phyloP scores from a whole-genome alignment of 2,888 invertebrate species.

The Oscheius sp. region DNA sequence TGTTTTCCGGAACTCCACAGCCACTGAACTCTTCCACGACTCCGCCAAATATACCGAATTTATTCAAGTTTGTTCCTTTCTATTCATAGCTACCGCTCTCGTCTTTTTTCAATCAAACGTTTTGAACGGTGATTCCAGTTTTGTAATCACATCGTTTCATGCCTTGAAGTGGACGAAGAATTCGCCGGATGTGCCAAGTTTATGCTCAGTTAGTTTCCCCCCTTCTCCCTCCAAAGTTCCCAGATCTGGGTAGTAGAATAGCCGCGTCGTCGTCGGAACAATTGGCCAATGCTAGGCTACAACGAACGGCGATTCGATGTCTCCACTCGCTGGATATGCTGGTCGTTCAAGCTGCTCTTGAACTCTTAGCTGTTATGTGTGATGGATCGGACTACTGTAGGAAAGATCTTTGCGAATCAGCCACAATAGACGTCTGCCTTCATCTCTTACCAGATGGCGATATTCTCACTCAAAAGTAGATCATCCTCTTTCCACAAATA shows the following conservation, averaged over 20 bases:
- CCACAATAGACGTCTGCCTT: constrained; percentile 53
- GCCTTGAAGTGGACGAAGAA: constrained; percentile 7
- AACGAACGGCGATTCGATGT: constrained; percentile 5
- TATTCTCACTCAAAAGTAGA: constrained; percentile 58
- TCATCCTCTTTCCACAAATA: neutral
- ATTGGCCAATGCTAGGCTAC: neutral
- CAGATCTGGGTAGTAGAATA: constrained; percentile 9
- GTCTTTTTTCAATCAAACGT: neutral
- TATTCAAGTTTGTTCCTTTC: neutral
- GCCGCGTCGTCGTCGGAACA: neutral
- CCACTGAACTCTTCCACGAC: constrained; percentile 2
- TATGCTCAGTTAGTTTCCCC: neutral
- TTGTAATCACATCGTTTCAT: constrained; percentile 5
- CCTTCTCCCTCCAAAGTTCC: neutral
- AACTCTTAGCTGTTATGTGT: constrained; percentile 31
- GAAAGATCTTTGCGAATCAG: constrained; percentile 49
- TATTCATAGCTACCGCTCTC: neutral
- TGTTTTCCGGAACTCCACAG: constrained; percentile 9
- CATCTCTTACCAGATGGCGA: constrained; percentile 52
- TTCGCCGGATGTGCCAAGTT: neutral
- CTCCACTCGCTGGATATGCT: constrained; percentile 17
- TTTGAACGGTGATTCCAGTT: neutral
- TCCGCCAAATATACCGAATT: constrained; percentile 3
- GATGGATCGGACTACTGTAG: constrained; percentile 46
- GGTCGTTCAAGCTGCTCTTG: constrained; percentile 12